Conservation (phyloP, 2,797 vertebrate species). For the Bovichtus variegatus region DNA sequence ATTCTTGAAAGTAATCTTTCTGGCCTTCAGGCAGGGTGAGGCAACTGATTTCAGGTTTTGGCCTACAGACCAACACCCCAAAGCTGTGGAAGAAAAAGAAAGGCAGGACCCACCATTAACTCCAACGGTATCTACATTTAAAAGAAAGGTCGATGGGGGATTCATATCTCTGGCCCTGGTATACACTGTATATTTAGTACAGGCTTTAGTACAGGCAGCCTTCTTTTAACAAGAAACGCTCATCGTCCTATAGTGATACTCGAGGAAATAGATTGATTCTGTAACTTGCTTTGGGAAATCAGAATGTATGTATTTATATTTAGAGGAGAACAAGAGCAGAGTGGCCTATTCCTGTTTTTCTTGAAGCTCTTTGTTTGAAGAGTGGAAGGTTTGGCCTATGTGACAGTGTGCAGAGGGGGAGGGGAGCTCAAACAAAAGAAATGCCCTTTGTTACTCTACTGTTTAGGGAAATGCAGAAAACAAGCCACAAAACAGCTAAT, state of each 20-base stretch:
- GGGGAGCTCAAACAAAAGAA: constrained; percentile 70
- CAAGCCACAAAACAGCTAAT: constrained; percentile 44
- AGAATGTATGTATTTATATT: neutral
- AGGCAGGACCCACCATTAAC: neutral
- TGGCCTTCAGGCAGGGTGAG: neutral
- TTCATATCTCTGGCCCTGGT: neutral
- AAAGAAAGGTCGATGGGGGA: neutral
- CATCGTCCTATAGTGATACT: neutral
- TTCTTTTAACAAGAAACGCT: neutral
- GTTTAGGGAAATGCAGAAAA: constrained; percentile 75
- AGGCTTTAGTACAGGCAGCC: neutral
- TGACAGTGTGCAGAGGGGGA: constrained; percentile 61
- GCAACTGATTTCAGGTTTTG: neutral
- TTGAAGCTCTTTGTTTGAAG: constrained; percentile 69
- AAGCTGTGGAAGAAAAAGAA: neutral
- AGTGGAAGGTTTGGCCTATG: constrained; percentile 55
- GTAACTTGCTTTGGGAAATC: neutral
- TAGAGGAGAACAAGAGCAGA: constrained; percentile 24
- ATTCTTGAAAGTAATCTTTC: neutral
- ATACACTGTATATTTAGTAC: neutral
- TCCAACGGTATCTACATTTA: neutral
- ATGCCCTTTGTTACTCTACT: constrained; percentile 76
- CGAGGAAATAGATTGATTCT: neutral
- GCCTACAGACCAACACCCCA: neutral
- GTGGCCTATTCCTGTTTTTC: constrained; percentile 59